These are phyloP conservation scores for Stomatorhinus walkeri DNA, from an alignment of 2,797 vertebrate species.

Conservation along the genomic window DNA sequence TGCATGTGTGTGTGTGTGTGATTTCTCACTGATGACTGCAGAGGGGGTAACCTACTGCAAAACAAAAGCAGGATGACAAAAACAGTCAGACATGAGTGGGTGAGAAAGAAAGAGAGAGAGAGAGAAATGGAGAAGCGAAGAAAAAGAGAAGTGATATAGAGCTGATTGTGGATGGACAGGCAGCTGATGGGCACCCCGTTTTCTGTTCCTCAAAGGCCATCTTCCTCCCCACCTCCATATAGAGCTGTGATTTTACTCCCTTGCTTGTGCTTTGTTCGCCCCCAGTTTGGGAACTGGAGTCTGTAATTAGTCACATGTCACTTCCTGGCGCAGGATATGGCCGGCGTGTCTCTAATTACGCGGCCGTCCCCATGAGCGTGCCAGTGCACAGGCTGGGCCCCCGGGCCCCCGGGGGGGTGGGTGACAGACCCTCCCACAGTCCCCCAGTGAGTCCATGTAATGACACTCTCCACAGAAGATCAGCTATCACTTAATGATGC, in stretches of 20 bases:
- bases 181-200: not conserved
- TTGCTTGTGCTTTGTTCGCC: constrained; percentile 43
- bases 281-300: constrained; percentile 24
- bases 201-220: not conserved
- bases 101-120: not conserved
- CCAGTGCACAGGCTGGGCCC: not conserved
- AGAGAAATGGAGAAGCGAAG: not conserved
- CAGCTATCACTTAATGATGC: constrained; percentile 15
- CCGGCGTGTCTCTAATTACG: constrained; percentile 58
- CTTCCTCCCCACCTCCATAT: constrained; percentile 37
- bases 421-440: not conserved
- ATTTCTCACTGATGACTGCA: not conserved
- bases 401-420: not conserved
- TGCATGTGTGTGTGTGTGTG: not conserved
- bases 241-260: constrained; percentile 52
- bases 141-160: not conserved
- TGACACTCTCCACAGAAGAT: not conserved
- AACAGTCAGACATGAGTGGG: not conserved
- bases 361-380: constrained; percentile 46
- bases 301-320: constrained; percentile 62
- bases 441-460: not conserved
- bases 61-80: not conserved
- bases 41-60: not conserved
- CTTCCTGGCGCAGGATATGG: constrained; percentile 57
- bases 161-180: not conserved